These are phyloP conservation scores for Ceratosolen fusciceps DNA, from an alignment of 1,140 invertebrate species.

Conservation along the genomic window DNA sequence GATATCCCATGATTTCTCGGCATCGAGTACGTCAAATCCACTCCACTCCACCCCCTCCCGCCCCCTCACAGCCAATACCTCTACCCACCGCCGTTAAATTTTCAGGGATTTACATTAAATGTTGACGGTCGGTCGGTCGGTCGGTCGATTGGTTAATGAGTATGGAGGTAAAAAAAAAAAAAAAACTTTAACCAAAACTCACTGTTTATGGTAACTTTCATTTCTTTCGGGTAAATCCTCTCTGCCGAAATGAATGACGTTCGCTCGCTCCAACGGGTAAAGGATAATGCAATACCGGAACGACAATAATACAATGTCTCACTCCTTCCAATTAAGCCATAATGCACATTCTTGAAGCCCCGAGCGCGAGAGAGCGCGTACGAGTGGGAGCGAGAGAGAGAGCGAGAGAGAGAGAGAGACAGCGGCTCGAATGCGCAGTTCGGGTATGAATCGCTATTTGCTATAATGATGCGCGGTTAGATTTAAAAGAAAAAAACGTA, in stretches of 20 bases:
- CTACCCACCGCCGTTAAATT: background rate
- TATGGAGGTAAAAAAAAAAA: no score
- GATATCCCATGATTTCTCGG: no score
- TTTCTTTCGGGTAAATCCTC: constrained; percentile 30
- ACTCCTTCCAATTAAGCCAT: constrained; percentile 9
- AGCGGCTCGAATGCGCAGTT: no score
- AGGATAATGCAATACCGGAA: background rate
- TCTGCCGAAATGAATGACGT: background rate
- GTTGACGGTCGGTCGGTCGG: background rate
- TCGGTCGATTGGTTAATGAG: no score
- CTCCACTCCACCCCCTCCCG: no score
- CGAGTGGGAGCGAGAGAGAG: no score
- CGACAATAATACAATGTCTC: background rate
- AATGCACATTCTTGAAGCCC: background rate
- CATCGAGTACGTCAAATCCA: no score
- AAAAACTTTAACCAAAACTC: no score
- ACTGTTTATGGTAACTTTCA: constrained; percentile 67
- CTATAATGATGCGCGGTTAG: background rate
- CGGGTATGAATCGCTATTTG: background rate
- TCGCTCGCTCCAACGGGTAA: background rate
- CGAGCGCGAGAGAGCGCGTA: no score
- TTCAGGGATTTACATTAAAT: background rate
- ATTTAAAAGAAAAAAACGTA: background rate
- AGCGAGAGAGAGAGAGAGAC: no score
- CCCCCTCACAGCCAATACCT: no score